Evolutionary conservation across 2,113 vertebrate species (phyloP), one percentile per base, ranked within the genome.

Genomic region (Cyphomyrus plagiostoma): DNA sequence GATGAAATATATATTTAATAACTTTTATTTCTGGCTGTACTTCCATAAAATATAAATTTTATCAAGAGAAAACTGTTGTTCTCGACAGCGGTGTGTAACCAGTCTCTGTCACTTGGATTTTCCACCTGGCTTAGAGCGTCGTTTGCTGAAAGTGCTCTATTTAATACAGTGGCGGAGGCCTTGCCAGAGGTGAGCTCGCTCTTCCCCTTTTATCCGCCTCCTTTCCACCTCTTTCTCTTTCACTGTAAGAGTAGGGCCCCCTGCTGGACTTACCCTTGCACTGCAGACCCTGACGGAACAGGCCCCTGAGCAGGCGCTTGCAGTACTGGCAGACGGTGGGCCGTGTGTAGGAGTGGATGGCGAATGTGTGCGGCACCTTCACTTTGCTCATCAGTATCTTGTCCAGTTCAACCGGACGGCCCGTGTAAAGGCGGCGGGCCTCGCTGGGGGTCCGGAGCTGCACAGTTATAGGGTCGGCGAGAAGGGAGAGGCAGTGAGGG

Each of bases 261-360:
- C 35, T 7, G 5, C 5, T 0, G 5, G 56, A 0, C 93, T 92
- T 88, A 98, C 97, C 97, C 96, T 98, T 98, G 94, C 97, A 98
- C 94, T 98, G 97, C 0, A 98, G 95, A 26, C 97, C 97, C 90
- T 98, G 97, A 48, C 97, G 95, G 92, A 98, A 98, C 19, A 98
- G 95, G 0, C 97, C 97, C 56, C 97, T 94, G 2, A 98, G 97
- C 15, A 98, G 96, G 88, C 97, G 96, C 93, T 98, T 98, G 95
- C 97, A 98, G 93, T 95, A 97, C 95, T 98, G 97, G 92, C 97
- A 98, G 91, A 98, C 97, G 0, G 97, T 98, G 74, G 97, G 97
- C 0, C 97, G 95, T 0, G 97, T 98, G 93, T 98, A 98, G 4
- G 97, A 97, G 93, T 97, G 97, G 91, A 98, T 95, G 13, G 97